These are phyloP conservation scores for Rhimphoctona megacephalus DNA, from an alignment of 2,888 invertebrate genomes.

Conservation along the genomic window DNA sequence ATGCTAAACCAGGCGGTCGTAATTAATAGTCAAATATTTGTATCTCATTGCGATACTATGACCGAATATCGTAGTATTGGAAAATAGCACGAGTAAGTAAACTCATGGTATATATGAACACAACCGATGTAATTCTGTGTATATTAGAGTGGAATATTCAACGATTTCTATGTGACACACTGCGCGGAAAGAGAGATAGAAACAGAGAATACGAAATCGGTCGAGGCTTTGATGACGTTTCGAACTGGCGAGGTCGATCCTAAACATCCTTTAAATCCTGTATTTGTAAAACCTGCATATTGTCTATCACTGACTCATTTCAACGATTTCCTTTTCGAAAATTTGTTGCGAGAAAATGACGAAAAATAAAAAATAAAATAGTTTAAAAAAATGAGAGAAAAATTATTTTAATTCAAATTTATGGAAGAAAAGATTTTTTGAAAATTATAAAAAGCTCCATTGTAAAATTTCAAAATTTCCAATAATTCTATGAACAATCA, in stretches of 20 bases:
- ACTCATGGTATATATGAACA: neutral
- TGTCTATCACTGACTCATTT: neutral
- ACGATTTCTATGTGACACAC: slow-evolving; percentile 32
- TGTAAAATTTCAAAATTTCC: no score
- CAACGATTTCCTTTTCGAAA: neutral
- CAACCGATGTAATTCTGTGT: slow-evolving; percentile 16
- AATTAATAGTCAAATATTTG: slow-evolving; percentile 48
- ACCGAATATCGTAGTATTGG: slow-evolving; percentile 6
- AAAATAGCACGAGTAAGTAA: slow-evolving; percentile 11
- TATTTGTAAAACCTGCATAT: slow-evolving; percentile 20
- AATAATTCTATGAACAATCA: no score
- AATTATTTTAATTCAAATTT: no score
- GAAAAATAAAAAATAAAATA: neutral
- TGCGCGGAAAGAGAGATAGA: neutral
- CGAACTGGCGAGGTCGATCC: slow-evolving; percentile 6
- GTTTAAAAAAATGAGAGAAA: neutral
- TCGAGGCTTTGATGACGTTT: slow-evolving; percentile 19
- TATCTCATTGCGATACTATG: neutral
- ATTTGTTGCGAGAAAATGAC: neutral
- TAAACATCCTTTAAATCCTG: neutral
- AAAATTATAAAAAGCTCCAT: no score
- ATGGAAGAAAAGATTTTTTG: no score
- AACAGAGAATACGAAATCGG: slow-evolving; percentile 22
- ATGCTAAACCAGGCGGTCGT: slow-evolving; percentile 2
- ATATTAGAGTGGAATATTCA: slow-evolving; percentile 45